Conservation (phyloP, 2,797 vertebrate species). For the Rallus crepitans region DNA sequence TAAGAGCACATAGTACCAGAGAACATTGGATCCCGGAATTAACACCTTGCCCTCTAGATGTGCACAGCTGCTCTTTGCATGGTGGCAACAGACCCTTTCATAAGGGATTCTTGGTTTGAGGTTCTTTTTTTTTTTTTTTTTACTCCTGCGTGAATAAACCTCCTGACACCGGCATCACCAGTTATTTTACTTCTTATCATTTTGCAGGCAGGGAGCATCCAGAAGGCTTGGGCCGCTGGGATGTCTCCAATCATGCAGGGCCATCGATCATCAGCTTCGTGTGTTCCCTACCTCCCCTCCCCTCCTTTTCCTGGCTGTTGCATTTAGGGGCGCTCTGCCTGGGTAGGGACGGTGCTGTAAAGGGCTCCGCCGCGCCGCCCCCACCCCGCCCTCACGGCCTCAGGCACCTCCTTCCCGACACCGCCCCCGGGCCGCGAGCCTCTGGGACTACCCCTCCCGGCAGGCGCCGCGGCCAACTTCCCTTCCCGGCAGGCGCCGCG, state of each 20-base stretch:
- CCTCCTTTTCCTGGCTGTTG: fast-evolving
- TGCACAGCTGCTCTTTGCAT: fast-evolving
- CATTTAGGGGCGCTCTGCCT: fast-evolving
- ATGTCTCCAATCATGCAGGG: fast-evolving
- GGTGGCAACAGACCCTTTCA: fast-evolving
- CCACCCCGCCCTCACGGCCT: not conserved
- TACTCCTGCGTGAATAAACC: not conserved
- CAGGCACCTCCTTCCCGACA: not conserved
- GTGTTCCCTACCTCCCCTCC: fast-evolving
- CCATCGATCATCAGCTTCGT: fast-evolving
- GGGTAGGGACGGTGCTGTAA: fast-evolving
- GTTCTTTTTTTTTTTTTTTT: too few relatives aligned
- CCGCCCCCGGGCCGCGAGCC: too few relatives aligned
- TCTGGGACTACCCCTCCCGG: not conserved
- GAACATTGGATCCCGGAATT: fast-evolving
- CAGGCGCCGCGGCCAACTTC: not conserved
- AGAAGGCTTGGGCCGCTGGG: not conserved
- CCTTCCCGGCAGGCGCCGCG: not conserved
- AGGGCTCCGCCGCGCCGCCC: too few relatives aligned
- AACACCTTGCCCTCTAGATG: not conserved
- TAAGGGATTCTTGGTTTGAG: too few relatives aligned
- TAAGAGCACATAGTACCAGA: too few relatives aligned
- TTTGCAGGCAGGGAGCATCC: not conserved
- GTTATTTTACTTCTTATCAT: not conserved
- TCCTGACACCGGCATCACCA: not conserved